Evolutionary conservation across 2,113 vertebrate species (phyloP).

Genomic region (Mus pahari): DNA sequence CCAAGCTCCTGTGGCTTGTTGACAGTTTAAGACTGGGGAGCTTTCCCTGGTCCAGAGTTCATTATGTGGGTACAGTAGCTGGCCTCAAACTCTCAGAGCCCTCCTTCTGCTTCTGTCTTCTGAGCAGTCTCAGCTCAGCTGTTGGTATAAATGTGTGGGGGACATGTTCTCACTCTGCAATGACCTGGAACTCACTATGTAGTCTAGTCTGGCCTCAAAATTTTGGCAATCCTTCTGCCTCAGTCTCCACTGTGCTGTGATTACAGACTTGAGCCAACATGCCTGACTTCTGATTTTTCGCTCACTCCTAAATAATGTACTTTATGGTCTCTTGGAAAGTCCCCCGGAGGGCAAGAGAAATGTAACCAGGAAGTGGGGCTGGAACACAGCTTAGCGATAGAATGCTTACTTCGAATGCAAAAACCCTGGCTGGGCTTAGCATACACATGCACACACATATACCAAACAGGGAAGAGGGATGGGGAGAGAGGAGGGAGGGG

Average conservation of each 20-base stretch:
- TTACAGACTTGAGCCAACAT: not conserved
- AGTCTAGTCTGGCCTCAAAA: not conserved
- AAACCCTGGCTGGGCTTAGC: not conserved
- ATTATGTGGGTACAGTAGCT: not conserved
- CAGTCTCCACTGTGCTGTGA: not conserved
- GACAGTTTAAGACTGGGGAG: not conserved
- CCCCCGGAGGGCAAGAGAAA: not conserved
- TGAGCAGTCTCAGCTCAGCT: not conserved
- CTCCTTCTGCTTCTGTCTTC: not conserved
- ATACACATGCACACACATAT: not conserved
- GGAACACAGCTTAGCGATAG: not conserved
- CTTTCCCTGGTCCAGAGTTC: not conserved
- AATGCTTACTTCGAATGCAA: not conserved
- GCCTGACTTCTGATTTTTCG: not conserved
- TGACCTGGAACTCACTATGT: not conserved
- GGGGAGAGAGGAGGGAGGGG: not conserved
- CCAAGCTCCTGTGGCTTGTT: not conserved
- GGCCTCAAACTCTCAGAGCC: not conserved
- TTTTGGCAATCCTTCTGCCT: not conserved
- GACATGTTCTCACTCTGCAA: not conserved
- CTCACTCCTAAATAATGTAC: not conserved
- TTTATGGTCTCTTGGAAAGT: not conserved
- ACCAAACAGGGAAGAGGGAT: not conserved
- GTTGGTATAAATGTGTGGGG: not conserved
- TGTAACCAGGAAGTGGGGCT: not conserved